Base-by-base conservation (phyloP, 2,888 invertebrate species). In the Scaptomyza parva region DNA sequence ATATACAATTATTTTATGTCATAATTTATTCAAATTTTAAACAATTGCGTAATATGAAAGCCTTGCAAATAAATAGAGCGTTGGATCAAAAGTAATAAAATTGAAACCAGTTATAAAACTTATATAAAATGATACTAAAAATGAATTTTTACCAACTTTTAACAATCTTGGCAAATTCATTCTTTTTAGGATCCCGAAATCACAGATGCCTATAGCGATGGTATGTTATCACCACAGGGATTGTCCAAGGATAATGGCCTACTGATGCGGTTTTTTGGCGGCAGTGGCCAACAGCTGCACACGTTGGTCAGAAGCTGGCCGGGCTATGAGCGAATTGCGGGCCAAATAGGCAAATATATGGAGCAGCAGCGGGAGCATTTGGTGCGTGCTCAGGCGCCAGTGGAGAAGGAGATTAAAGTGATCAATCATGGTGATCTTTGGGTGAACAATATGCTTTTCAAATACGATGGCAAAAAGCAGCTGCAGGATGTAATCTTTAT, bases 361-460 rank as follows among this genome's bases (percentile, higher is more conserved):
- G 28, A 64, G 1, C 70, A 85, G 4, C 71, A 88, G 5, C 83
- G 72, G 1, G 39, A 55, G 1, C 68, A 89, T 48, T 62, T 91
- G 14, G 69, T 75, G n/a, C 75, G 70, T 3, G 65, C 78, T 11
- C 89, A 87, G 52, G 76, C 78, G 0, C 88, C 88, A 3, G 55
- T 76, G 0, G 66, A 74, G 0, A 81, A 77, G 4, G 89, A 89
- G 54, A 59, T 91, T 44, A 91, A 70, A 14, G 93, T 93, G 18
- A 80, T 93, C 1, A 93, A 93, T 70, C 93, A 93, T 68, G 93
- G 93, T 0, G 93, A 93, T 79, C 79, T 93, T 3, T 93, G 93
- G 93, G 90, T 92, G 2, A 93, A 93, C 67, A 93, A 93, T 66
- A 90, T 93, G 58, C 89, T 93, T 71, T 93, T 93, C 65, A 91